A percentile compares a stretch with the other conserved stretches of the same genome.
These are phyloP conservation scores for Entomobrya multifasciata DNA, from an alignment of 2,888 invertebrate genomes.

Conservation along the genomic window DNA sequence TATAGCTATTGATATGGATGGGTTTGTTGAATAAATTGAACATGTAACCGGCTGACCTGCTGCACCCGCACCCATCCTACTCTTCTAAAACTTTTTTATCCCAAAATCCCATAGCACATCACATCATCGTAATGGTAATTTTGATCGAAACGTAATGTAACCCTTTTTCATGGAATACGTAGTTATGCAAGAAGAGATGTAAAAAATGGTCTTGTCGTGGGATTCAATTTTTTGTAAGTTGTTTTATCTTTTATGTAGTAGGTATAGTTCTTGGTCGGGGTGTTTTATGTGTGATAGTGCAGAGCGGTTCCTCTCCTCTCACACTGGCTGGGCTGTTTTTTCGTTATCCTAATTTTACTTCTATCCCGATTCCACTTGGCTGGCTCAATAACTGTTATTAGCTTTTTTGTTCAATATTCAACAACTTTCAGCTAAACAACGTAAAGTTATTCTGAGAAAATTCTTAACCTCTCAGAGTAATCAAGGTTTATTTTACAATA, in stretches of 20 bases:
- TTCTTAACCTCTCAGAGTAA: too few species aligned
- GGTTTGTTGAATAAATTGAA: conserved; percentile 59
- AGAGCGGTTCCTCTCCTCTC: too few species aligned
- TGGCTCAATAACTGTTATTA: conserved; percentile 57
- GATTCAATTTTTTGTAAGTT: conserved; percentile 31
- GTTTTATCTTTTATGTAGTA: background rate
- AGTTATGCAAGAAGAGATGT: background rate
- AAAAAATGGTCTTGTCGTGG: conserved; percentile 38
- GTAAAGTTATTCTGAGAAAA: too few species aligned
- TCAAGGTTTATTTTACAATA: too few species aligned
- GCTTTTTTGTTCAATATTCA: background rate
- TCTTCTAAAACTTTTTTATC: background rate
- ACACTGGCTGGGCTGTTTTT: background rate
- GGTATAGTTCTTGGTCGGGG: background rate
- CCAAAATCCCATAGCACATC: conserved; percentile 20
- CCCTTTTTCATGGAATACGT: conserved; percentile 51
- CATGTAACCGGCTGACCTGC: conserved; percentile 65
- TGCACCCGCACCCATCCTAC: conserved; percentile 64
- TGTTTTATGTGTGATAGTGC: background rate
- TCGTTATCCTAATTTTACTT: background rate
- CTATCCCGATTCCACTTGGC: background rate
- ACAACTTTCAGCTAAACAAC: too few species aligned
- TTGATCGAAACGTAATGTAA: background rate
- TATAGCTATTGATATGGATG: conserved; percentile 44
- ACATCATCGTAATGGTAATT: background rate